Evolutionary conservation across 2,113 vertebrate genomes (phyloP), one percentile per base, ranked within the genome.

Genomic region (Ailurus styani): DNA sequence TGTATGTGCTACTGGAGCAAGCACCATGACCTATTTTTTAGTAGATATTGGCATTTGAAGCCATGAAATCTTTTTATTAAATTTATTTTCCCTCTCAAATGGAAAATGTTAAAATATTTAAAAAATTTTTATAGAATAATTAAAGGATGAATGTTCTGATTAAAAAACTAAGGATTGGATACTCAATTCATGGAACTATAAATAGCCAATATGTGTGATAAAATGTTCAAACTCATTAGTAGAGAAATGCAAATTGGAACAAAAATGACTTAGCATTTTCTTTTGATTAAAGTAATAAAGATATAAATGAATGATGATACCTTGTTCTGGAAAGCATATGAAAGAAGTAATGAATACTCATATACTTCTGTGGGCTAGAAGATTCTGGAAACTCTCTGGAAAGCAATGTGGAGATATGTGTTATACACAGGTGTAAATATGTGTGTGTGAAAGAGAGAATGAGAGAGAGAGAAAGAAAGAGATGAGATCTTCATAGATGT

Each of bases 241-340:
- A 75, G 31, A 77, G 34, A 96, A 85, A 75, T 60, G 5, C 10
- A 97, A 75, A 50, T 85, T 93, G 50, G 95, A 90, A 85, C 31
- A 85, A 93, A 97, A 96, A 54, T 77, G 25, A 82, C 14, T 77
- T 87, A 77, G 23, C 34, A 88, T 78, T 96, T 94, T 97, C 1
- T 57, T 95, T 82, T 79, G 13, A 75, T 90, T 95, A 75, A 90
- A 85, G 42, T 57, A 40, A 89, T 93, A 91, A 93, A 85, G 31
- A 77, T 86, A 94, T 87, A 95, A 87, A 57, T 55, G n/a, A 95
- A 77, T 83, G 64, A 89, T 83, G n/a, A 60, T 57, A 79, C 6
- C 7, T 18, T 72, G 3, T 90, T 42, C 10, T 91, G 20, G 42
- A 62, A 96, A 93, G 50, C 13, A 50, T 60, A 42, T 21, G 7